Base-by-base conservation (phyloP, 1,140 invertebrate species). In the Dendroctonus ponderosae region DNA sequence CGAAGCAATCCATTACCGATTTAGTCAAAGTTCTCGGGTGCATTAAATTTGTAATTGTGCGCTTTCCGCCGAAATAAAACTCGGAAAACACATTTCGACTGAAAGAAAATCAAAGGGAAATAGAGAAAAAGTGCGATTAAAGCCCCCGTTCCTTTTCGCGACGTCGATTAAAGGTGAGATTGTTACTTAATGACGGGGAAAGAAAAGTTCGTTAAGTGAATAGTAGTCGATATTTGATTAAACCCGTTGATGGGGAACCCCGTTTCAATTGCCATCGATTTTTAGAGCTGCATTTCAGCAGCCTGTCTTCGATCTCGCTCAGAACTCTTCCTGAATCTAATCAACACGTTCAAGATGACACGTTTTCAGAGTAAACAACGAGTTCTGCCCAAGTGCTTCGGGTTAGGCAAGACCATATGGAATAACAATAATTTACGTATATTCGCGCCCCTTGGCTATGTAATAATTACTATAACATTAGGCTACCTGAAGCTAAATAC, bases 181-280 rank as follows among this genome's bases (percentile, higher is more conserved):
- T 68, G 66, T 68, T 68, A 63, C 53, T 63, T 68, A 68, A 68
- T 68, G 66, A 68, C 43, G 44, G 66, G 66, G 66, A 68, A 68
- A 68, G 66, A 56, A 68, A 68, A 68, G 66, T 68, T 68, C 60
- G 66, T 68, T 68, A 68, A 68, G 53, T 58, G 66, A 68, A 68
- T 68, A 68, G 66, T 61, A 40, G 51, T 44, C 51, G 58, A 67
- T 67, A 67, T 67, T 67, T 62, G 66, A 67, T 67, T 67, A 67
- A 62, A 62, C 48, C 50, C 15, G 62, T 41, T 54, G 61, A 54
- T 63, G 51, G 39, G 41, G 42, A 62, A 38, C 14, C 14, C 46
- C 14, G 11, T 14, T n/a, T 14, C 11, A n/a, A 8, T 14, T n/a
- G 14, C 14, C 14, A 48, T 11, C 14, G 14, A n/a, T 48, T 48